A percentile compares a stretch with the other conserved stretches of the same genome.
Evolutionary conservation across 2,797 vertebrate genomes (phyloP).

Genomic region (Pseudochirops cupreus): DNA sequence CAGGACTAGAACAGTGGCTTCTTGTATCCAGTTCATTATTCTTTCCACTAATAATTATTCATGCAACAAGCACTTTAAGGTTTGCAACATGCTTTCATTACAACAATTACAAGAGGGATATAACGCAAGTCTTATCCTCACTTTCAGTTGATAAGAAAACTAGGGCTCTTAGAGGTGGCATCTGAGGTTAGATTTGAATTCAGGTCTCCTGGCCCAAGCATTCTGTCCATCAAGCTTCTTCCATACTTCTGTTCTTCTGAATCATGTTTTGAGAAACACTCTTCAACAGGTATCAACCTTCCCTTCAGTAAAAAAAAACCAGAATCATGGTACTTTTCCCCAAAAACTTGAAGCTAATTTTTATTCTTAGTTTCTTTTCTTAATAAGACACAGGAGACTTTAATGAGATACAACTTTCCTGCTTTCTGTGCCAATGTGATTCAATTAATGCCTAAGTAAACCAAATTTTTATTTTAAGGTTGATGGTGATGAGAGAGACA

Average conservation of each 20-base stretch:
- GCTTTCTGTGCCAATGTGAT: neutral
- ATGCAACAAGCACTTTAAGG: neutral
- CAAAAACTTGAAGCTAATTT: neutral
- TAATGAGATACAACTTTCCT: neutral
- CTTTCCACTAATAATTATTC: neutral
- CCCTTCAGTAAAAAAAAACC: neutral
- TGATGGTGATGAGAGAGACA: neutral
- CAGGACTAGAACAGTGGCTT: neutral
- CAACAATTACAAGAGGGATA: neutral
- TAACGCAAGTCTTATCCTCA: neutral
- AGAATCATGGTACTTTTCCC: neutral
- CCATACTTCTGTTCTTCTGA: neutral
- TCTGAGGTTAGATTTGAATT: neutral
- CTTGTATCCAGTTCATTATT: neutral
- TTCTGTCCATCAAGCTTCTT: too few species aligned
- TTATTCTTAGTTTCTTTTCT: neutral
- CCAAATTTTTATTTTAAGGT: neutral
- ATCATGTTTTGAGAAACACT: neutral
- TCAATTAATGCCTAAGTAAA: neutral
- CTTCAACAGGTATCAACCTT: neutral
- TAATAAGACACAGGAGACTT: neutral
- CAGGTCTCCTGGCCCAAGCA: too few species aligned
- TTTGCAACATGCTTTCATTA: neutral
- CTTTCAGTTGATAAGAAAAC: neutral
- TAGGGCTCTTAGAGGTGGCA: neutral